Percentiles rank a stretch among this genome's conserved stretches.
Conservation (phyloP, 2,888 invertebrate species). For the Apeira syringaria region DNA sequence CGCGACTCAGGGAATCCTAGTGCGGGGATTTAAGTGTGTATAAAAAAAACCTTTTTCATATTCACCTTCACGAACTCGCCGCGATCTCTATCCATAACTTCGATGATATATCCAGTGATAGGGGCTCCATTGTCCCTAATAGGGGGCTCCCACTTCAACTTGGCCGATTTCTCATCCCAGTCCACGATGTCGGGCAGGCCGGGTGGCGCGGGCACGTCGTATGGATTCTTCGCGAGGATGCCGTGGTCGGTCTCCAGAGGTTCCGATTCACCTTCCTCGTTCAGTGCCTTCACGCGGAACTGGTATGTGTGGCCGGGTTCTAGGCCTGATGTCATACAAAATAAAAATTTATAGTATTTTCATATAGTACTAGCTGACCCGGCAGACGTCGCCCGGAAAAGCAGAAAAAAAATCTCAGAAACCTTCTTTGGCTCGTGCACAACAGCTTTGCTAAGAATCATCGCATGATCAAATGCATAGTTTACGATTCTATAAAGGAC, state of each 20-base stretch:
- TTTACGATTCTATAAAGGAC: too few relatives aligned
- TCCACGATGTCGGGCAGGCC: slow-evolving; percentile 96
- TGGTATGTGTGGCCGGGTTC: slow-evolving; percentile 98
- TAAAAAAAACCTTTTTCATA: slow-evolving; percentile 10
- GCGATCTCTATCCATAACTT: slow-evolving; percentile 95
- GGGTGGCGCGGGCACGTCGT: slow-evolving; percentile 93
- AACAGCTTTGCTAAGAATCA: too few relatives aligned
- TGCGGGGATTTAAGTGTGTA: too few relatives aligned
- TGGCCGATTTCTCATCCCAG: slow-evolving; percentile 95
- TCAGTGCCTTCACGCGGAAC: slow-evolving; percentile 98
- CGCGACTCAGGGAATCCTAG: too few relatives aligned
- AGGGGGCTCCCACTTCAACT: slow-evolving; percentile 95
- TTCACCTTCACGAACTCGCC: slow-evolving; percentile 90
- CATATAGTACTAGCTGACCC: too few relatives aligned
- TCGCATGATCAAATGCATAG: too few relatives aligned
- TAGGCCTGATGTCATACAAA: slow-evolving; percentile 89
- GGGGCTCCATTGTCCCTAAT: slow-evolving; percentile 96
- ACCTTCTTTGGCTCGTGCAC: too few relatives aligned
- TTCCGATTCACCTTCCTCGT: slow-evolving; percentile 98
- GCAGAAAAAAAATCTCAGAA: too few relatives aligned
- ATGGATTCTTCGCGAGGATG: slow-evolving; percentile 98
- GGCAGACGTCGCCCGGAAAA: too few relatives aligned
- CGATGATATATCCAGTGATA: slow-evolving; percentile 96
- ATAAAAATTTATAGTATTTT: too few relatives aligned
- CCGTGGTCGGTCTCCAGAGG: slow-evolving; percentile 95